Evolutionary conservation across 2,888 invertebrate species (phyloP), one percentile per base, ranked within the genome.

Genomic region (Mesochorus sp.): DNA sequence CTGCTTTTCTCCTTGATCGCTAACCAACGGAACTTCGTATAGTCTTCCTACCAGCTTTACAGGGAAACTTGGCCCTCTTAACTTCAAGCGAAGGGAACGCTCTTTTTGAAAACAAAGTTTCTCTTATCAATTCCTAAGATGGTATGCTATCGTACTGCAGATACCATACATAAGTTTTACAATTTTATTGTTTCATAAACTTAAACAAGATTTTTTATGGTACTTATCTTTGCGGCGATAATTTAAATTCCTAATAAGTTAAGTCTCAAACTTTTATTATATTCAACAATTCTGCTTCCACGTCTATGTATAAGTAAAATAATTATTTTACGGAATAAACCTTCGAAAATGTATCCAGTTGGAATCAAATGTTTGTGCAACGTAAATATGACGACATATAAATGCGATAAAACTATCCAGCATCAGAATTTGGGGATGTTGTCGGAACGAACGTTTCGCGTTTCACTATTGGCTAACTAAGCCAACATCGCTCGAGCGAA

Each of bases 61-160:
- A 31, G 34, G 28, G 34, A 37, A 74, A 74, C 71, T 75, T 71
- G 47, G 47, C 39, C 37, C 21, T 68, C 47, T 49, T 21, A 34
- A 26, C 59, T 17, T 53, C 14, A 24, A 42, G 31, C 47, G 55
- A n/a, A 51, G 42, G 78, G 78, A 80, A 72, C 66, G 77, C 75
- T 49, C 73, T 76, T 80, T 82, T 76, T 72, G 76, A 79, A 82
- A 84, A 81, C 83, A 84, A 87, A 86, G 83, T 87, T 88, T 82
- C 76, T 62, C 77, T 31, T 70, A 51, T 79, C 74, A 51, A 74
- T 68, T 67, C 51, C 64, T 6, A 21, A 3, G 14, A 37, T 44
- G 53, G n/a, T 59, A n/a, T 42, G 26, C 70, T 39, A 64, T 47
- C 62, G 4, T 31, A 4, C 8, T 21, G 21, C 17, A 39, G 14